phyloP scores from a whole-genome alignment of 2,888 invertebrate species.

The Elgonia sp. region DNA sequence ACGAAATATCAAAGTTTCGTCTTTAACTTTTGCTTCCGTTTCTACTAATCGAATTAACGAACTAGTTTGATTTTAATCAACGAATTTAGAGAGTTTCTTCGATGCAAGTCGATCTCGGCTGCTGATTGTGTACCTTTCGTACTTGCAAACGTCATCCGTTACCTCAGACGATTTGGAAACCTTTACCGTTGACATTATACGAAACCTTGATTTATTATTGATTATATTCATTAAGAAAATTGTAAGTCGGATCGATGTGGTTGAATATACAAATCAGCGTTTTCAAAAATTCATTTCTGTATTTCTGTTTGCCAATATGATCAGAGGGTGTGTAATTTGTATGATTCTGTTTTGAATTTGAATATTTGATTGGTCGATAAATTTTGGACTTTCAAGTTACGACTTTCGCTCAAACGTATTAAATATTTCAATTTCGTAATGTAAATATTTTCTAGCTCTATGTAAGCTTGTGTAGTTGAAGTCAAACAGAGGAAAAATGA shows the following conservation, averaged over 20 bases:
- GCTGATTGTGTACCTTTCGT: conserved; percentile 68
- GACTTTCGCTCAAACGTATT: too few species aligned
- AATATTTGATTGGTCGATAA: too few species aligned
- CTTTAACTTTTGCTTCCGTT: conserved; percentile 63
- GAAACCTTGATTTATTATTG: conserved; percentile 35
- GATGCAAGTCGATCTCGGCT: conserved; percentile 64
- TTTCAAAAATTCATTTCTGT: too few species aligned
- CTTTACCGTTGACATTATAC: conserved; percentile 38
- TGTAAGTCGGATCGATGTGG: not conserved
- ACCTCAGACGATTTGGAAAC: conserved; percentile 39
- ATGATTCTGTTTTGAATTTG: too few species aligned
- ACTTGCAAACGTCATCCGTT: conserved; percentile 59
- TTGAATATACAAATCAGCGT: too few species aligned
- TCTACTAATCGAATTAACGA: conserved; percentile 70
- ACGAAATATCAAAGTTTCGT: conserved; percentile 65
- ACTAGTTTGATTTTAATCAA: conserved; percentile 73
- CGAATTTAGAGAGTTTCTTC: conserved; percentile 72
- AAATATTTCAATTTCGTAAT: too few species aligned
- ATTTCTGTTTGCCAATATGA: too few species aligned
- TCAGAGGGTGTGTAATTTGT: too few species aligned
- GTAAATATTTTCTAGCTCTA: too few species aligned
- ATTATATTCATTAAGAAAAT: conserved; percentile 1
- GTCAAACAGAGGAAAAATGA: too few species aligned
- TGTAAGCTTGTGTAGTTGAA: too few species aligned
- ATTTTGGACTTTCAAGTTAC: too few species aligned